Base-by-base conservation (phyloP, 1,140 invertebrate genomes). In the Temnothorax nylanderi region DNA sequence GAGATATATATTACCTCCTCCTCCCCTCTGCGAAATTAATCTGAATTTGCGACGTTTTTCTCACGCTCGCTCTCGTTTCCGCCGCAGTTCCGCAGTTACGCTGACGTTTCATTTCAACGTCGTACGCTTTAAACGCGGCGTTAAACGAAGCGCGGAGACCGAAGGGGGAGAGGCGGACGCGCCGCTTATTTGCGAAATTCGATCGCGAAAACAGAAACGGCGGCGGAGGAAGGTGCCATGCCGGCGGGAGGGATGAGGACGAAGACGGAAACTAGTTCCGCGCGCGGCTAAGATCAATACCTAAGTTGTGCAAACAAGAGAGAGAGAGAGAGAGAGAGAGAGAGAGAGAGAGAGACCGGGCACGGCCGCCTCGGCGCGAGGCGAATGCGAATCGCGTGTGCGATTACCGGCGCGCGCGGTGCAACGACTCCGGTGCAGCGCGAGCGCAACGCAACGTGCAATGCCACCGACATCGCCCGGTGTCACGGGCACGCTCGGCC, bases 261-360 rank as follows among this genome's bases (percentile, higher is more conserved):
- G 94, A 91, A 94, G 94, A 92, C 92, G 93, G 92, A 94, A 95
- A 94, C 94, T 94, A 95, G 94, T 94, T 95, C 93, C 93, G 93
- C 34, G 74, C 93, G 92, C 51, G 51, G 90, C 92, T 92, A 93
- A 94, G 94, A 95, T 94, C 94, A 94, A 94, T 94, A 94, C 93
- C 93, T 92, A 92, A 94, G 92, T 94, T 92, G 92, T 93, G 93
- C 93, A 93, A 93, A 69, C 65, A 69, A 26, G 41, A n/a, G 47
- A 47, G 26, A 26, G 26, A 26, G 26, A 26, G 26, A 26, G 26
- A 26, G 26, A 26, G 26, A 26, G 26, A 26, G 26, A 26, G 26
- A 26, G 26, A 26, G 26, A 26, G 26, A 26, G 26, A 26, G 26
- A 26, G 26, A 1, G 37, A 67, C 37, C 37, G 65, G 13, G 56